Base-by-base conservation (phyloP, 2,888 invertebrate species). In the Synergus umbraculus region DNA sequence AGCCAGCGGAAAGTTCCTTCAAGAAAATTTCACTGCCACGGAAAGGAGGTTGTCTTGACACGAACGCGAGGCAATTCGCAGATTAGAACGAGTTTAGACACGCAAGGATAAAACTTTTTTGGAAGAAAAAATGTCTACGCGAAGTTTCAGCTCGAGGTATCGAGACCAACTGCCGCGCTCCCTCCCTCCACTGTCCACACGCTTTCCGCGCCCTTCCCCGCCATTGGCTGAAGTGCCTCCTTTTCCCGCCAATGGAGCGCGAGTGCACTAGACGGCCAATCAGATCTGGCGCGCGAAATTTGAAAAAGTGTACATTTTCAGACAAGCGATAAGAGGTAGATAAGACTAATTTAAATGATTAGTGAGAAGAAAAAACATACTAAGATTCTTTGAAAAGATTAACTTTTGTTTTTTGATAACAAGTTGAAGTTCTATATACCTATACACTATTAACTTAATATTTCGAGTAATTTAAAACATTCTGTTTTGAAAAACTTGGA, bases 161-260 rank as follows among this genome's bases (percentile, higher is more conserved):
- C 87, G 84, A 83, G 83, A 84, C 85, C 85, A 88, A 90, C 89
- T 89, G 89, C 87, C 89, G 86, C 84, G 84, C 85, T 82, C 86
- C 88, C 73, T 41, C 88, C 85, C 82, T 1, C 22, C 22, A 29
- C 22, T 29, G 22, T 79, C 86, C 83, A 82, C 80, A 15, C 77
- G 58, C 63, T 65, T 69, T 49, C 79, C 82, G 83, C 86, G 84
- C 82, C 81, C 81, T 81, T 78, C 66, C 69, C 58, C 76, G 66
- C 81, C 76, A 88, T 89, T 88, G 86, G 88, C 67, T 82, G 77
- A 79, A 78, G 78, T 13, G 64, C 78, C 67, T 63, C 80, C 54
- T 66, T 18, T 81, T n/a, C 15, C 63, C 76, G 79, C 85, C 83
- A 84, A 85, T 86, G 79, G 67, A 73, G 63, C 41, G 66, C 41